Percentiles rank a stretch among this genome's conserved stretches.
These are phyloP conservation scores for Gnatocerus cornutus DNA, from an alignment of 2,888 invertebrate genomes.

Conservation along the genomic window DNA sequence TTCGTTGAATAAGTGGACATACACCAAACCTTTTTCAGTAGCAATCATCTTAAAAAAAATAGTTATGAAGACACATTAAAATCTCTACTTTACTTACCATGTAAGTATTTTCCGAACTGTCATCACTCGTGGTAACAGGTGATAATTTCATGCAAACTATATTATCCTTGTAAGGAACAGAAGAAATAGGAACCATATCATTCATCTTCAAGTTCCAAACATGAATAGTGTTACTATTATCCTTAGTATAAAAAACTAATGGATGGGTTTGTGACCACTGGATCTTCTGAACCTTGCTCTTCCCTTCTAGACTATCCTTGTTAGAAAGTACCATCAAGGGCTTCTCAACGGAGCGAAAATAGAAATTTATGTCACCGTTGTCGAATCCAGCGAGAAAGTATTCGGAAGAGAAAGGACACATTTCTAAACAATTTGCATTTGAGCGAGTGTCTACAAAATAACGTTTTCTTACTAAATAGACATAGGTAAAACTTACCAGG, in stretches of 20 bases:
- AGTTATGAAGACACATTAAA: not conserved
- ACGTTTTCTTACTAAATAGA: conserved; percentile 7
- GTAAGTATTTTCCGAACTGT: conserved; percentile 64
- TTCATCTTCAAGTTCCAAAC: conserved; percentile 74
- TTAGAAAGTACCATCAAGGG: conserved; percentile 69
- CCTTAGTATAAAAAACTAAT: conserved; percentile 72
- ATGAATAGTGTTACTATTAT: conserved; percentile 70
- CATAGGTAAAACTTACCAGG: conserved; percentile 55
- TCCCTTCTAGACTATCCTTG: conserved; percentile 62
- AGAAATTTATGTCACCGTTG: conserved; percentile 73
- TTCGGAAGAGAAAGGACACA: conserved; percentile 71
- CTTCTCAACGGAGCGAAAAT: conserved; percentile 67
- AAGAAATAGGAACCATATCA: conserved; percentile 72
- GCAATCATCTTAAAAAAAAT: conserved; percentile 71
- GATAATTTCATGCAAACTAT: conserved; percentile 71
- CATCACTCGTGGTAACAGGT: conserved; percentile 53
- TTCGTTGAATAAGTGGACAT: conserved; percentile 71
- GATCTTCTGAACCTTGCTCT: conserved; percentile 67
- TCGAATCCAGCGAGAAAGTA: conserved; percentile 73
- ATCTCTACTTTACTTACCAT: conserved; percentile 66
- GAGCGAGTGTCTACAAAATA: conserved; percentile 61
- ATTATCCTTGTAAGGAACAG: conserved; percentile 68
- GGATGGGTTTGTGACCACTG: conserved; percentile 74
- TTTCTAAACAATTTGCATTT: conserved; percentile 70
- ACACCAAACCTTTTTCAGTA: conserved; percentile 69